Evolutionary conservation across 2,888 invertebrate genomes (phyloP), one percentile per base, ranked within the genome.

Genomic region (Erebia aethiops): DNA sequence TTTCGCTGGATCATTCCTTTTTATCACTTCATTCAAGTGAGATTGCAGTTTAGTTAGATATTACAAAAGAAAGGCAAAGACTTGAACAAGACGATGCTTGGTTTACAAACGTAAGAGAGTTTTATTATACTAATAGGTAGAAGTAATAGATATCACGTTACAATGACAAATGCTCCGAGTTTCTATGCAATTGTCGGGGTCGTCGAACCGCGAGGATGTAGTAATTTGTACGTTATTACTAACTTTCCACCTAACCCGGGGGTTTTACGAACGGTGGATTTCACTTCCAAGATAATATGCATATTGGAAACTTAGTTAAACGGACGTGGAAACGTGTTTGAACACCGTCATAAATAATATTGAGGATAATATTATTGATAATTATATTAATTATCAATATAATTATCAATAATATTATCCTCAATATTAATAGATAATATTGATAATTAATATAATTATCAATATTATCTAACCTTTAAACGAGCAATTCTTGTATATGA

Each of bases 201-300:
- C 68, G 70, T 70, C 63, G 74, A 71, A 72, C 75, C 61, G 68
- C 67, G 71, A 76, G 71, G 77, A 76, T 73, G 74, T 43, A 72
- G 77, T 73, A 74, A 77, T 75, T 75, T 75, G 71, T 74, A 71
- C 71, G 67, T 76, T 76, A 77, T 76, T 77, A 74, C 73, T 35
- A 70, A 67, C 75, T 76, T 76, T 77, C 73, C 72, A 76, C 60
- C 71, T 74, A 74, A 75, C 72, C 74, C 61, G 67, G 68, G 67
- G 71, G 74, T 74, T 75, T 54, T 74, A 65, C 68, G 62, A 60
- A 74, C 67, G 65, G 63, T 16, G 41, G 71, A 67, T 74, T 74
- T 74, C 74, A 71, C 70, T 72, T 71, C 51, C 67, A 67, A 67
- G 67, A 58, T 67, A 67, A 67, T 67, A 49, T 58, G 57, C 58